phyloP scores from a whole-genome alignment of 2,888 invertebrate species.

The Troides oblongomaculatus region DNA sequence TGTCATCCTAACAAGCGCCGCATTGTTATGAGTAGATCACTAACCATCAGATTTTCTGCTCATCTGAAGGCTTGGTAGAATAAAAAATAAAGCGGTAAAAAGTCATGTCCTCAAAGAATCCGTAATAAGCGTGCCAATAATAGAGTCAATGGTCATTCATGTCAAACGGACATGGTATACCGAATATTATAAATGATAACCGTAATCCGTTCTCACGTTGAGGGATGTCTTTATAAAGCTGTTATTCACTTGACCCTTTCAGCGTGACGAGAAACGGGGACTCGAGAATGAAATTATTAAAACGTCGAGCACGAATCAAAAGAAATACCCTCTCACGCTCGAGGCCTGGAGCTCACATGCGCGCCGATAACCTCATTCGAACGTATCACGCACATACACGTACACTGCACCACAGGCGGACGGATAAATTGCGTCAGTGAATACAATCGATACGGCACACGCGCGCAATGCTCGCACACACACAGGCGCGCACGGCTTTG shows the following conservation, averaged over 20 bases:
- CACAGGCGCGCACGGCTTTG: not conserved
- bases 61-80: too few relatives aligned
- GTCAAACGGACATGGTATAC: conserved; percentile 38
- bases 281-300: conserved; percentile 59
- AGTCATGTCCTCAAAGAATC: conserved; percentile 8
- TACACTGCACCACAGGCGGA: not conserved
- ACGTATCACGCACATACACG: conserved; percentile 36
- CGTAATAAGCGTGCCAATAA: conserved; percentile 29
- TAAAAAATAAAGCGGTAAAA: not conserved
- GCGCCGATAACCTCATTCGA: conserved; percentile 28
- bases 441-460: conserved; percentile 9
- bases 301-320: conserved; percentile 55
- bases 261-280: conserved; percentile 53
- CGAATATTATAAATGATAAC: conserved; percentile 56
- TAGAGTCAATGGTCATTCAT: conserved; percentile 29
- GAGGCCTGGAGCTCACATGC: conserved; percentile 36
- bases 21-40: too few relatives aligned
- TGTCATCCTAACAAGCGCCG: too few relatives aligned
- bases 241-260: conserved; percentile 73
- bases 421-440: conserved; percentile 11
- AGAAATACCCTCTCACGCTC: conserved; percentile 38
- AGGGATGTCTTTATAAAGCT: conserved; percentile 67
- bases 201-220: conserved; percentile 66
- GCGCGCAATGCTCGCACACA: conserved; percentile 35
- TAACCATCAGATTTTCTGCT: too few relatives aligned